Base-by-base conservation (phyloP, 1,140 invertebrate species). In the Aradophagus sp. region DNA sequence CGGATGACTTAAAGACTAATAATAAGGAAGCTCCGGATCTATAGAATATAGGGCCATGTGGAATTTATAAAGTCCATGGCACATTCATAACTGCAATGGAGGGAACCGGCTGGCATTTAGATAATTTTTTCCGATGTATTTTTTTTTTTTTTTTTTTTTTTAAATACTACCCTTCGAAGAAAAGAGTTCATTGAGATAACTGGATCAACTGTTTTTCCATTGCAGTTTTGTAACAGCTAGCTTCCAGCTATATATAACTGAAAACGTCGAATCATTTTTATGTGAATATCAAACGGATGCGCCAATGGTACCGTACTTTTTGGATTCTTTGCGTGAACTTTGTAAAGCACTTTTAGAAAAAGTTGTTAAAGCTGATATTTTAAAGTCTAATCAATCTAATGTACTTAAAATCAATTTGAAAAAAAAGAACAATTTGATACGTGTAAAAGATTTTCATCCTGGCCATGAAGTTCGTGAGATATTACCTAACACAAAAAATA, bases 251-350 rank as follows among this genome's bases (percentile, higher is more conserved):
- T 73, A 19, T 19, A n/a, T 71, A 2, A 62, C 62, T 1, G 44
- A 56, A 38, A 42, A 62, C 16, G 36, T 71, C 8, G 61, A 74
- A 56, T 61, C 53, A 3, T 67, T 71, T 56, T 29, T 74, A 15
- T 42, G 39, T 2, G 34, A 71, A 13, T 74, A 42, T 27, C 73
- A 74, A 53, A 61, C 56, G 8, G 63, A 75, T 36, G 36, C 36
- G n/a, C 73, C 68, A 13, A 34, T 75, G 44, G 26, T 36, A 5
- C 62, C 62, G 8, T 72, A 72, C 45, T 27, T 73, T 2, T 45
- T 13, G 12, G 19, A 35, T 4, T 23, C 39, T 26, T 44, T 56
- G 16, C 16, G 11, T 31, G 13, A 13, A 2, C 8, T 42, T 27
- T 42, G 5, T n/a, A 0, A 4, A 20, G 23, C 4, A 20, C 3